A percentile compares a stretch with the other conserved stretches of the same genome.
These are phyloP conservation scores for Sceloporus undulatus DNA, from an alignment of 2,113 vertebrate species.

Conservation along the genomic window DNA sequence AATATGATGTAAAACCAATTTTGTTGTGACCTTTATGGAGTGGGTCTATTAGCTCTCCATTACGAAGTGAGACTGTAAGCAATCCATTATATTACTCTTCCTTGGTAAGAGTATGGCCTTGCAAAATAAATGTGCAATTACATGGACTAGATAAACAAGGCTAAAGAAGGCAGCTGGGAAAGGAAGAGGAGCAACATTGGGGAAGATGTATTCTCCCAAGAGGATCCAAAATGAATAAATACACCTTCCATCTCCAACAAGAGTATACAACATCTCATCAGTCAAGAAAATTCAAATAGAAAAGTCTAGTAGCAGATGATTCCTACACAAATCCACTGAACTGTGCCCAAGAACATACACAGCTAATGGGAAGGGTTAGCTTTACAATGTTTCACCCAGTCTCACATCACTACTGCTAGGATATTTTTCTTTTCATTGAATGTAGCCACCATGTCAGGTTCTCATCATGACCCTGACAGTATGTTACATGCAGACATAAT, in stretches of 20 bases:
- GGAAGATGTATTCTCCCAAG: slow-evolving; percentile 34
- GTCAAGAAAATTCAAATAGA: slow-evolving; percentile 41
- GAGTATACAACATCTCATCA: slow-evolving; percentile 38
- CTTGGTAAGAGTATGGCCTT: slow-evolving; percentile 6
- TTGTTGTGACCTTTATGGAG: slow-evolving; percentile 21
- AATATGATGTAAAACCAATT: slow-evolving; percentile 57
- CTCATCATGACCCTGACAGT: no score
- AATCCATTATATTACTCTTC: slow-evolving; percentile 37
- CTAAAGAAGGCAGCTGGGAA: slow-evolving; percentile 54
- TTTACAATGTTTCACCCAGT: no score
- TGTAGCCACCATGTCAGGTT: no score
- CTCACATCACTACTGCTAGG: no score
- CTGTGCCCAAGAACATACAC: no score
- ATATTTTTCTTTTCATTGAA: no score
- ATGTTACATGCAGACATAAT: no score
- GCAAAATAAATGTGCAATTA: slow-evolving; percentile 23
- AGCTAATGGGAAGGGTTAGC: no score
- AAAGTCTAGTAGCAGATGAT: slow-evolving; percentile 40
- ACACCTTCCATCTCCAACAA: neutral
- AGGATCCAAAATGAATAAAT: slow-evolving; percentile 46
- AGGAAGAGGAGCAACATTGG: slow-evolving; percentile 1
- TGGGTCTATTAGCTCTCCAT: slow-evolving; percentile 49
- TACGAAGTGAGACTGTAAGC: slow-evolving; percentile 50
- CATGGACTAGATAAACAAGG: slow-evolving; percentile 55
- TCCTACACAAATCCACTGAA: neutral